These are phyloP conservation scores for Cynocephalus volans DNA, from an alignment of 2,113 vertebrate genomes.

Conservation along the genomic window DNA sequence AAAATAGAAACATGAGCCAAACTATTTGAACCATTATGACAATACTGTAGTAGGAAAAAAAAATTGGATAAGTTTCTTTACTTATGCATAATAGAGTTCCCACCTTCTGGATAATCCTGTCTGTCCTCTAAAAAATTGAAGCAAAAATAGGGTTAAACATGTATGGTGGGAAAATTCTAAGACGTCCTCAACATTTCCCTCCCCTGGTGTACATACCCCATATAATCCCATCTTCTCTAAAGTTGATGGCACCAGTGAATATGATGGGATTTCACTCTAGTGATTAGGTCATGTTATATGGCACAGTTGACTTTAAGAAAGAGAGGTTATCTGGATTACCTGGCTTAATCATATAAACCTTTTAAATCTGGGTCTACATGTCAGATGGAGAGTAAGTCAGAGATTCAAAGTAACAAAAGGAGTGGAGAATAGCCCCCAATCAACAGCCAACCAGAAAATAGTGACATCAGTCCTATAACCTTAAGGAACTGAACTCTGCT, in stretches of 20 bases:
- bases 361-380: not conserved
- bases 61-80: not conserved
- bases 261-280: not conserved
- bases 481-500: not conserved
- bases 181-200: not conserved
- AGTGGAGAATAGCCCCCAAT: not conserved
- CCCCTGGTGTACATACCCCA: fast-evolving
- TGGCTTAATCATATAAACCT: not conserved
- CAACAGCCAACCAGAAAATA: not conserved
- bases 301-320: not conserved
- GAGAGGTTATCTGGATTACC: not conserved
- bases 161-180: not conserved
- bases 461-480: not conserved
- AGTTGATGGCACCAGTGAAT: not conserved
- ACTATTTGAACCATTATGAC: not conserved
- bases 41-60: not conserved
- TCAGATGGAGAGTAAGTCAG: not conserved
- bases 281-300: not conserved
- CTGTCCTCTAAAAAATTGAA: not conserved
- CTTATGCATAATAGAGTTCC: not conserved
- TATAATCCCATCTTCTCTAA: not conserved
- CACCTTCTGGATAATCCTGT: not conserved
- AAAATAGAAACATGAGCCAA: not conserved
- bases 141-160: not conserved
- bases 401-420: not conserved